Percentiles rank a stretch among this genome's conserved stretches.
Evolutionary conservation across 1,140 invertebrate genomes (phyloP).

Genomic region (Heterodera carotae): DNA sequence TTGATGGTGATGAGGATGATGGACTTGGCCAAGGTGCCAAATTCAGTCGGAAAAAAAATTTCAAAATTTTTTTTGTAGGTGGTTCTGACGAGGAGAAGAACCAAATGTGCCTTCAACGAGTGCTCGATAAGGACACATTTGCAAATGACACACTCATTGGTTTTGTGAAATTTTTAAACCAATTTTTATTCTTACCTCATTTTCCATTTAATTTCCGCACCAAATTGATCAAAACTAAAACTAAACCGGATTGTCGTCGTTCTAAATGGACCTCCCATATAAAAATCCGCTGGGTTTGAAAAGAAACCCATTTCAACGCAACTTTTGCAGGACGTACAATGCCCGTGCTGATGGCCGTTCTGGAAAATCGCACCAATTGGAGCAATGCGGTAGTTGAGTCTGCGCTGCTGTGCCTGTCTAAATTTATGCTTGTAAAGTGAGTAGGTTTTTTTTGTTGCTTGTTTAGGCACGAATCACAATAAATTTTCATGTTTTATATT

Average conservation of each 20-base stretch:
- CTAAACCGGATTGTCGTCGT: too few species aligned
- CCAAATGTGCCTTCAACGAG: slow-evolving; percentile 34
- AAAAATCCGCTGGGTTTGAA: neutral
- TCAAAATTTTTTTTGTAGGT: neutral
- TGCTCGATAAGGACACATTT: slow-evolving; percentile 41
- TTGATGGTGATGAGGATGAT: neutral
- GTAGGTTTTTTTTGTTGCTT: too few species aligned
- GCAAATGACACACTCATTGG: slow-evolving; percentile 15
- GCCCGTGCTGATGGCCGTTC: slow-evolving; percentile 30
- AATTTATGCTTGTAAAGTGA: slow-evolving; percentile 42
- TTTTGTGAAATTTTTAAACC: neutral
- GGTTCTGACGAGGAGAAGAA: slow-evolving; percentile 47
- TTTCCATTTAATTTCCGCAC: too few species aligned
- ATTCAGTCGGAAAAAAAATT: neutral
- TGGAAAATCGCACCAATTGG: slow-evolving; percentile 28
- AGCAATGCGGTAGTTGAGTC: slow-evolving; percentile 30
- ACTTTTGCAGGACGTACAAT: slow-evolving; percentile 23
- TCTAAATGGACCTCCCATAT: too few species aligned
- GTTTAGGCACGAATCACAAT: neutral
- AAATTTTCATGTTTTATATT: neutral
- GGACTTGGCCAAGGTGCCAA: neutral
- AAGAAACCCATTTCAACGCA: neutral
- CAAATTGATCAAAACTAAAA: too few species aligned
- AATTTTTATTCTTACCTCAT: neutral
- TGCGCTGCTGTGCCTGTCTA: slow-evolving; percentile 30